Evolutionary conservation across 2,888 invertebrate genomes (phyloP), one percentile per base, ranked within the genome.

Genomic region (Meloe dianella): DNA sequence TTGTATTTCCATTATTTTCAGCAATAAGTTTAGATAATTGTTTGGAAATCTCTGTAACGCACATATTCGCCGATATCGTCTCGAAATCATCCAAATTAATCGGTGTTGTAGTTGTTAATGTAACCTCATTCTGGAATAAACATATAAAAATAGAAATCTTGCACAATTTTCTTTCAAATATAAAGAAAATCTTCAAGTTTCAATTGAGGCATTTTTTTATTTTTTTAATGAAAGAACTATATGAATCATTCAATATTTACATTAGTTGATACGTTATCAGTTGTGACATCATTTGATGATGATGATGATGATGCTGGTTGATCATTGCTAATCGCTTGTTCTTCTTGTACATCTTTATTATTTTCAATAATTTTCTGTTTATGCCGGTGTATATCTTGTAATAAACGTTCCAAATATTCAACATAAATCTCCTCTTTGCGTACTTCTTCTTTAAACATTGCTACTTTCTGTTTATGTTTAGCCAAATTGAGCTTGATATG

Each of bases 341-440:
- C 62, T 12, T 32, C 10, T 35, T 60, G 58, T 57, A 63, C 75
- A 58, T 67, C 66, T 70, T 79, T 80, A 70, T 7, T 0, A 24
- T 86, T 85, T 64, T 86, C 82, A 74, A 86, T 84, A 75, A 88
- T 88, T 79, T 92, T 93, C 80, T 92, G 92, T 78, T 92, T 91
- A 54, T 54, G 20, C 0, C 14, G 0, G 80, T 94, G 94, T 10
- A 94, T 94, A 85, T 95, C 95, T 66, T 91, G 92, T 64, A 96
- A 84, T 73, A 95, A 84, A 71, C 93, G 89, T 81, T 95, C 95
- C 78, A 96, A 86, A 84, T 95, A 95, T 81, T 94, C 94, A 12
- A 95, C 95, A 80, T 95, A 95, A 79, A 94, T 92, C 80, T 94
- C 92, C 84, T 96, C 95, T 83, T 95, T 94, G 81, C 94, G 94